These are phyloP conservation scores for Takifugu bimaculatus DNA, from an alignment of 2,113 vertebrate genomes.

Conservation along the genomic window DNA sequence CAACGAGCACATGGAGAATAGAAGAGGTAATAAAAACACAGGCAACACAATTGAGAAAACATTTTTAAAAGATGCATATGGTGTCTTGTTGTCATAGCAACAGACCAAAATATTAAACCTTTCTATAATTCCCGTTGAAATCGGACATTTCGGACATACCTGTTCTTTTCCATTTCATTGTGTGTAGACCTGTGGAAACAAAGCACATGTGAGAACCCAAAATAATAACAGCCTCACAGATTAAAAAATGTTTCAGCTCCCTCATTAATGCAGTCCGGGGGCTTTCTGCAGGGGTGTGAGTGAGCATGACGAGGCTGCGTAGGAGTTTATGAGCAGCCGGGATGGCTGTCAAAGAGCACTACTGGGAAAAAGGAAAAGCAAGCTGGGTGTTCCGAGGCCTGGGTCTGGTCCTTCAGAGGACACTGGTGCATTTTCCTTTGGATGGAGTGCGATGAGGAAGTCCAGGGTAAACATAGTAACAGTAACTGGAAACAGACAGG, in stretches of 20 bases:
- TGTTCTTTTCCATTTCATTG: conserved; percentile 99
- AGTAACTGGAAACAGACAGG: conserved; percentile 64
- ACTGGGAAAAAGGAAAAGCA: conserved; percentile 17
- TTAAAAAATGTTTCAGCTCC: conserved; percentile 18
- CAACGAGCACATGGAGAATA: conserved; percentile 13
- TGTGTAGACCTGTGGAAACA: conserved; percentile 86
- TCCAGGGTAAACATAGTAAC: conserved; percentile 66
- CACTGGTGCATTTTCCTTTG: conserved; percentile 12
- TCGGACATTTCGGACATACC: conserved; percentile 70
- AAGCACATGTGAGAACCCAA: conserved; percentile 37
- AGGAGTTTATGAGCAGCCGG: conserved; percentile 22
- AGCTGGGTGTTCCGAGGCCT: conserved; percentile 15
- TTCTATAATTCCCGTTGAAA: not conserved
- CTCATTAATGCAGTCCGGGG: conserved; percentile 24
- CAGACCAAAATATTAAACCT: not conserved
- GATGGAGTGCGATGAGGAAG: conserved; percentile 19
- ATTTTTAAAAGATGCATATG: not conserved
- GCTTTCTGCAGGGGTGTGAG: conserved; percentile 28
- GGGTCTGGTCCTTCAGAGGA: conserved; percentile 16
- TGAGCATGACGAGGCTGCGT: conserved; percentile 33
- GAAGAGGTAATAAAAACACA: not conserved
- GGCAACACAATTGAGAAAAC: not conserved
- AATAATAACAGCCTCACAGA: conserved; percentile 17
- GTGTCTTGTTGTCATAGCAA: not conserved
- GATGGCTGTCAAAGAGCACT: conserved; percentile 23